Evolutionary conservation across 2,888 invertebrate genomes (phyloP).

Genomic region (Caenorhabditis angaria): DNA sequence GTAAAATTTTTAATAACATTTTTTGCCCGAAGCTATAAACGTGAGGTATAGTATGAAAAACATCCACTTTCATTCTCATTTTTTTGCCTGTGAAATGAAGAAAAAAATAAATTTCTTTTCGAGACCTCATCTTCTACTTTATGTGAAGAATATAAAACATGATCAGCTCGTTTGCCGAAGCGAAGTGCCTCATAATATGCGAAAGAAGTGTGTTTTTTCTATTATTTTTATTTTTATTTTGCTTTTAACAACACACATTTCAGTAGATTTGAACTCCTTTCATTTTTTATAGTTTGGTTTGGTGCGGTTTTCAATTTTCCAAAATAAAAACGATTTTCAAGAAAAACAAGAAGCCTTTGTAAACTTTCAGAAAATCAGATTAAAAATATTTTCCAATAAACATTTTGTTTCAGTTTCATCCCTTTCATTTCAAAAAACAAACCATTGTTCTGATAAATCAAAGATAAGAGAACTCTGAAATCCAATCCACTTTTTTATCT

Average conservation of each 20-base stretch:
- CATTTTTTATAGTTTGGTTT: constrained; percentile 11
- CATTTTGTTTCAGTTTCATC: background rate
- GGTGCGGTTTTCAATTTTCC: too few relatives aligned
- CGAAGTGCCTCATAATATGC: background rate
- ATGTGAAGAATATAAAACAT: background rate
- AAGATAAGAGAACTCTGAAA: too few relatives aligned
- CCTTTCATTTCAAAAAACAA: background rate
- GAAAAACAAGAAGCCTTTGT: too few relatives aligned
- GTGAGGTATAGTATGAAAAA: too few relatives aligned
- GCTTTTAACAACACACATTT: background rate
- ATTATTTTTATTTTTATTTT: background rate
- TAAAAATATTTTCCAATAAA: too few relatives aligned
- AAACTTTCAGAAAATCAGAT: too few relatives aligned
- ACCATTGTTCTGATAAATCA: background rate
- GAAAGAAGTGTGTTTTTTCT: background rate
- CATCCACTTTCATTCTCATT: background rate
- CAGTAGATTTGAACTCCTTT: background rate
- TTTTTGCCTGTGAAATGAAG: background rate
- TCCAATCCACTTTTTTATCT: too few relatives aligned
- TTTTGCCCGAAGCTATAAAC: background rate
- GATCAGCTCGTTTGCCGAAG: constrained; percentile 2
- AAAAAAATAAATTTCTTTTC: background rate
- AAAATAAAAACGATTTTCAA: too few relatives aligned
- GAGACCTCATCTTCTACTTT: background rate
- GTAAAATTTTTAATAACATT: background rate